Evolutionary conservation across 92 coral and sea anemone genomes (phyloP).

Genomic region (Epizoanthus scotinus): DNA sequence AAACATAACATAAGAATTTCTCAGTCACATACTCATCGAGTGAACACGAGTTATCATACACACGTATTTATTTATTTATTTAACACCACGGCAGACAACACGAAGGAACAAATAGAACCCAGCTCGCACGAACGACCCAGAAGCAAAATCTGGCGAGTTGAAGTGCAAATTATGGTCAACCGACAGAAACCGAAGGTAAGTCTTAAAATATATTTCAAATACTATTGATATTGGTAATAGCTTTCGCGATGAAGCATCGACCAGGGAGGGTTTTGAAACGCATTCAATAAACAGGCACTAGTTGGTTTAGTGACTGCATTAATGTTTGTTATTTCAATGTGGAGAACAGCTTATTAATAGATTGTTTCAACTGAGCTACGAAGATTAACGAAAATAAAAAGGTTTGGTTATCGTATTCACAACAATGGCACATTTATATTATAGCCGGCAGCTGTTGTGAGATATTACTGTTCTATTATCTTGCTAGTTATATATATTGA

Average conservation of each 20-base stretch:
- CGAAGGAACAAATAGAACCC: constrained; percentile 25
- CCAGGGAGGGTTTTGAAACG: no score
- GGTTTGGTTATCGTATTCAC: not conserved
- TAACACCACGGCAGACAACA: constrained; percentile 37
- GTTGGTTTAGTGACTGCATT: no score
- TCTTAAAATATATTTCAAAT: no score
- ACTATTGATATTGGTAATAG: no score
- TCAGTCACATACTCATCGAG: constrained; percentile 10
- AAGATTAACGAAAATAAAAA: not conserved
- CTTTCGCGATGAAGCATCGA: no score
- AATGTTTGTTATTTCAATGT: no score
- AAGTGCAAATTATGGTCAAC: constrained; percentile 42
- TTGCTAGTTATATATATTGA: constrained; percentile 15
- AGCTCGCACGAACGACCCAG: constrained; percentile 36
- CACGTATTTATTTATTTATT: not conserved
- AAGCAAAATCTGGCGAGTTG: constrained; percentile 42
- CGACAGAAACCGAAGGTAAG: constrained; percentile 31
- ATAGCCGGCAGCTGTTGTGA: constrained; percentile 3
- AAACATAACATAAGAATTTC: not conserved
- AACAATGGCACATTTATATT: not conserved
- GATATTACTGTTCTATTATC: not conserved
- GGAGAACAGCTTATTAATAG: no score
- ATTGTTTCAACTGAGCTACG: no score
- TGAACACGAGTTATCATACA: not conserved
- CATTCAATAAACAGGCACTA: no score